Evolutionary conservation across 2,888 invertebrate genomes (phyloP), one percentile per base, ranked within the genome.

Genomic region (Cryptus viduatorius): DNA sequence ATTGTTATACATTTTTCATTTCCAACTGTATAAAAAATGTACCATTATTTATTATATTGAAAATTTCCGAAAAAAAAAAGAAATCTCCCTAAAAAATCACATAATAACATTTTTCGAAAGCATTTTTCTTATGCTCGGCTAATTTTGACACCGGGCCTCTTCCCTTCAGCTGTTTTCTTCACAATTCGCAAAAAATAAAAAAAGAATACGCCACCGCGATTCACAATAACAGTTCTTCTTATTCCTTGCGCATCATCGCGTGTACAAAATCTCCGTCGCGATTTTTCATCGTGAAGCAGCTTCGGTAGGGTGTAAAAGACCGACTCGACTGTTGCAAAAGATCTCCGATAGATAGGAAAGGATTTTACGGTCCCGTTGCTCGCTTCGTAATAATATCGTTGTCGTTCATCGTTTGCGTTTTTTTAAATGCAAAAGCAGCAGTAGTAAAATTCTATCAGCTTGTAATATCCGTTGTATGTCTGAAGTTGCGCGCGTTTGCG

Each of bases 341-440:
- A 84, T 80, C 80, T 46, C 68, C 4, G 31, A 12, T 37, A 68
- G 80, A 79, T 79, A 83, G 19, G 12, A 42, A 64, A 44, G 76
- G 76, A 80, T 83, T 84, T 73, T 61, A 77, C 69, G 83, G 69
- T 71, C 14, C 7, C 4, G 42, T 44, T 42, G 67, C 12, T 68
- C 44, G 71, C 71, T 69, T 46, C 16, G 69, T 50, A 64, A 31
- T 8, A 24, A 42, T 29, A 61, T 64, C 24, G 10, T 79, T 59
- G 44, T 59, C 69, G 29, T 37, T 61, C 46, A 37, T 48, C 61
- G 37, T 50, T 10, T 31, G 69, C n/a, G 16, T 50, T 37, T 10
- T 29, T 56, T 67, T 24, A 64, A 65, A 81, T 16, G 44, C 8
- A 44, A 44, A 53, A 31, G 31, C 3, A 29, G 14, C 53, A 19